Evolutionary conservation across 2,113 vertebrate species (phyloP).

Genomic region (Aldabrachelys gigantea): DNA sequence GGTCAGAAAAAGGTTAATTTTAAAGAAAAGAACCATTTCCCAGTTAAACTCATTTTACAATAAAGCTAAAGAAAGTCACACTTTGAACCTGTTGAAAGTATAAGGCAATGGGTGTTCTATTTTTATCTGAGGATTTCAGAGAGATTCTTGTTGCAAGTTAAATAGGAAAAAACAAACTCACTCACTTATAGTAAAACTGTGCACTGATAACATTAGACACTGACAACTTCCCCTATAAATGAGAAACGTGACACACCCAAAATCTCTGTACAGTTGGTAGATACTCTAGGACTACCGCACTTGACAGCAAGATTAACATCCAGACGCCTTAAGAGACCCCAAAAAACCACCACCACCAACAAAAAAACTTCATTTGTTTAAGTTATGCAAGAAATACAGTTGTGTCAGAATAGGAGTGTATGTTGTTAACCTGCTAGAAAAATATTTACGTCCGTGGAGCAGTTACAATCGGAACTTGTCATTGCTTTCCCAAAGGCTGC

Average conservation of each 20-base stretch:
- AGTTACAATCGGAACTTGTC: not conserved
- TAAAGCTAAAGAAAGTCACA: not conserved
- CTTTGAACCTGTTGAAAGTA: not conserved
- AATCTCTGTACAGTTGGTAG: not conserved
- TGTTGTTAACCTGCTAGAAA: not conserved
- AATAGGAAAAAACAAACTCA: not conserved
- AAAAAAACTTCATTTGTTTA: not conserved
- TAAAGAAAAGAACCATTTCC: not conserved
- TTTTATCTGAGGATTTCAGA: not conserved
- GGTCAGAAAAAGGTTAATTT: not conserved
- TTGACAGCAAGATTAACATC: not conserved
- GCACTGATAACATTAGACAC: not conserved
- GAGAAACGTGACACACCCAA: not conserved
- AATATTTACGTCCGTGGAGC: not conserved
- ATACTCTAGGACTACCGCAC: not conserved
- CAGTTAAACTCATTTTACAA: not conserved
- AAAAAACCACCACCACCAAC: not conserved
- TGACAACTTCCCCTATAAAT: not conserved
- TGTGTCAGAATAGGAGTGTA: not conserved
- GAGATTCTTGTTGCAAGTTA: not conserved
- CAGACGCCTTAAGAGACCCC: not conserved
- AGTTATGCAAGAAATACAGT: not conserved
- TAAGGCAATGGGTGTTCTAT: rapidly evolving
- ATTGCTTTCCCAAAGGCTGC: not conserved
- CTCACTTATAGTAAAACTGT: not conserved